Base-by-base conservation (phyloP, 2,888 invertebrate genomes). In the Nemoura dubitans region DNA sequence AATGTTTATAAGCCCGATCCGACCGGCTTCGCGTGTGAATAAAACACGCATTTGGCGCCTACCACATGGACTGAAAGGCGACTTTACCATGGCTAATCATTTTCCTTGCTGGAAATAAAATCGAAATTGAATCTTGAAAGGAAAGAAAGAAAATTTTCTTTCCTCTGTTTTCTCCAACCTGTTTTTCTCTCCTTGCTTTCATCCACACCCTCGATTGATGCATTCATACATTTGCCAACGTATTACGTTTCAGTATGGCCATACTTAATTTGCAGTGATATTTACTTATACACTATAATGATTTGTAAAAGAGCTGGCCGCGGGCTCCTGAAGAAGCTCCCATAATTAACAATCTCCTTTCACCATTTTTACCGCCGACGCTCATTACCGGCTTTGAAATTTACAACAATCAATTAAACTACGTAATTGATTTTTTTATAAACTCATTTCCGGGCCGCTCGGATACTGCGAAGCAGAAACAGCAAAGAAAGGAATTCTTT, bases 271-370 rank as follows among this genome's bases (percentile, higher is more conserved):
- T 59, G 21, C 59, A 59, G 16, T 7, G 59, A 59, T 59, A 21
- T 59, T 59, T 59, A 21, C 21, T 59, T 59, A 21, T 21, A 59
- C 59, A n/a, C n/a, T n/a, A n/a, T 59, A 59, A 59, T 59, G 59
- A 59, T 59, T 59, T 59, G 59, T 59, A 59, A 21, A 21, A 59
- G 59, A 59, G 14, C 16, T 21, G 59, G 59, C 59, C 59, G 59
- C 59, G 2, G 59, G 59, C 59, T 21, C 59, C 14, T 59, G 59
- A 59, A 59, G 59, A 59, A 59, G 59, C 59, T 10, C 21, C 2
- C 59, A 59, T 59, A 59, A 59, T 59, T 59, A 59, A 14, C 59
- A 59, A 59, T 59, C 59, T 59, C 59, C 59, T 59, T 59, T 59
- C 59, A 59, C 59, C 59, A 59, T 59, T 59, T 59, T 59, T 59